Evolutionary conservation across 2,797 vertebrate species (phyloP), one percentile per base, ranked within the genome.

Genomic region (Pseudotriccus pelzelni): DNA sequence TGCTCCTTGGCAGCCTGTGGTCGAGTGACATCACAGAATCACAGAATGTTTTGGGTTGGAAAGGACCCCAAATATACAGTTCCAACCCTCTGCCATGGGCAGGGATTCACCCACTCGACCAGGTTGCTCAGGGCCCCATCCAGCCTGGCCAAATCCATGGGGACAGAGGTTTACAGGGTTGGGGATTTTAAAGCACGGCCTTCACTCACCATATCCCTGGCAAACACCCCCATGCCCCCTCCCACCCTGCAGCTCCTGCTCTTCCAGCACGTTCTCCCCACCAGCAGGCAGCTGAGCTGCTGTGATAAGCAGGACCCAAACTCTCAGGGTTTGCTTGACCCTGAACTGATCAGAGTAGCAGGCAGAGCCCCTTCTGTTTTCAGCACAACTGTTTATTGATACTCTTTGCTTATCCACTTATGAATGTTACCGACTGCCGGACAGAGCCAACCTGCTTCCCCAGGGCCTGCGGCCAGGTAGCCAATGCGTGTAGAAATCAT

Each of bases 301-400:
- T 18, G 28, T 18, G 34, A 53, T 5, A 23, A 50, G 82, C 83
- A 55, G 80, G 36, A 55, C 44, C 28, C 72, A 41, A 10, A 12
- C 53, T 49, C 10, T 4, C 2, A 0, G 16, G 9, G 20, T 25
- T 34, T 32, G 23, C 59, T 14, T 46, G 62, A 16, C 36, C 30
- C 74, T 14, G 28, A 43, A 13, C 3, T 25, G 2, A 0, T 47
- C 3, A 80, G 19, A 87, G 5, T 52, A 88, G 41, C 62, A 89
- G 89, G 81, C 59, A 62, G 66, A 90, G 59, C 75, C 52, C 3
- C 0, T 78, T 80, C 46, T 90, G 90, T 90, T 96, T 96, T 96
- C 96, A 96, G 97, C 97, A 97, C 97, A 90, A 91, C 87, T 72
- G 84, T 98, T 98, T 98, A 98, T 98, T 98, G 91, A 85, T 82